Conservation (phyloP, 2,113 vertebrate genomes). For the Tachuris rubrigastra region DNA sequence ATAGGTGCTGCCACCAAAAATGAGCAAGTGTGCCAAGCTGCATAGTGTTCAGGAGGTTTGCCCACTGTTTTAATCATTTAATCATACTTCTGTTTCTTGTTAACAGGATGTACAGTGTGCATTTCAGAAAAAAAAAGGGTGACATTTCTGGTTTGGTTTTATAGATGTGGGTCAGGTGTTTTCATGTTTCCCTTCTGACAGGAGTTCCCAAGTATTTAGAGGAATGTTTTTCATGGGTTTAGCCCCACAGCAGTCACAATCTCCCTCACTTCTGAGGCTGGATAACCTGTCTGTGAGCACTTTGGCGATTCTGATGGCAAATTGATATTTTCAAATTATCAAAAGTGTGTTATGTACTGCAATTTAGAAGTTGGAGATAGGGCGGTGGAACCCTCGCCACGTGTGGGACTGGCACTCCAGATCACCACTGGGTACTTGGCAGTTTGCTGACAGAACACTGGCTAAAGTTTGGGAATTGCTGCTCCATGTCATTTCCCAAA, state of each 20-base stretch:
- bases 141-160: not conserved
- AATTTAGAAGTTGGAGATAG: not conserved
- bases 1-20: not conserved
- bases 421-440: fast-evolving
- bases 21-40: not conserved
- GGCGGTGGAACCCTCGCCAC: not conserved
- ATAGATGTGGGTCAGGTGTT: not conserved
- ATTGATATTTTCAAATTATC: not conserved
- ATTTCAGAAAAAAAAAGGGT: not conserved
- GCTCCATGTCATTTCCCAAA: fast-evolving
- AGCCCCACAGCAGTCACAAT: not conserved
- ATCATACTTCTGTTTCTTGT: not conserved
- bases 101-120: not conserved
- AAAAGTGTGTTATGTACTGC: not conserved
- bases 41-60: fast-evolving
- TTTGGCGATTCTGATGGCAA: not conserved
- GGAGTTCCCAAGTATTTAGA: not conserved
- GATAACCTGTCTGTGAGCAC: not conserved
- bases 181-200: not conserved
- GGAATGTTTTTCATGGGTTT: not conserved
- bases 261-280: not conserved
- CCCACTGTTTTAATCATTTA: not conserved
- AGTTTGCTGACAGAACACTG: not conserved
- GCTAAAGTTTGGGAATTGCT: not conserved
- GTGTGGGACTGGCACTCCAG: fast-evolving